Evolutionary conservation across 2,113 vertebrate species (phyloP).

Genomic region (Pica pica): DNA sequence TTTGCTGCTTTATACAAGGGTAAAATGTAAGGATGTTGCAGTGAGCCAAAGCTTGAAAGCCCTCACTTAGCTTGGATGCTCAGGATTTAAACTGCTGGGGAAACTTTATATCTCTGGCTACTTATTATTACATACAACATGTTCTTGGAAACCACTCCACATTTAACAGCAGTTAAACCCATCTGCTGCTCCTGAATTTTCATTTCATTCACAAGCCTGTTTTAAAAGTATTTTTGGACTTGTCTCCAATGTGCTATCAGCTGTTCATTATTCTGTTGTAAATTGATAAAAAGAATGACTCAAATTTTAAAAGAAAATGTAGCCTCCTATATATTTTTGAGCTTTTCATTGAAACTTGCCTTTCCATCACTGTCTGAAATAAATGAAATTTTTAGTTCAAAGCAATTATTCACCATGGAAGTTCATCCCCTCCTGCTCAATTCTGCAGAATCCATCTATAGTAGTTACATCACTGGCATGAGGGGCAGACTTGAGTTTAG

Average conservation of each 20-base stretch:
- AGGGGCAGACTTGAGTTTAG: neutral
- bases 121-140: slow-evolving; percentile 60
- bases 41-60: neutral
- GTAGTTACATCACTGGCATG: neutral
- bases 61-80: neutral
- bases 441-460: neutral
- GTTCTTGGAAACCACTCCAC: slow-evolving; percentile 69
- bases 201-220: slow-evolving; percentile 37
- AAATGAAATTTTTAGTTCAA: neutral
- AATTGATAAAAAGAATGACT: neutral
- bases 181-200: slow-evolving; percentile 66
- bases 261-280: slow-evolving; percentile 22
- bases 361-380: neutral
- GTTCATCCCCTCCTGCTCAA: neutral
- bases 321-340: neutral
- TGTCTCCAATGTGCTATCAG: slow-evolving; percentile 10
- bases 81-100: slow-evolving; percentile 17
- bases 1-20: neutral
- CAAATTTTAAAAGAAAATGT: neutral
- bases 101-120: slow-evolving; percentile 35
- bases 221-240: slow-evolving; percentile 46
- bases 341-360: neutral
- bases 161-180: slow-evolving; percentile 69
- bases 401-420: neutral
- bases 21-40: neutral